These are phyloP conservation scores for Steinernema hermaphroditum DNA, from an alignment of 2,888 invertebrate species.

Conservation along the genomic window DNA sequence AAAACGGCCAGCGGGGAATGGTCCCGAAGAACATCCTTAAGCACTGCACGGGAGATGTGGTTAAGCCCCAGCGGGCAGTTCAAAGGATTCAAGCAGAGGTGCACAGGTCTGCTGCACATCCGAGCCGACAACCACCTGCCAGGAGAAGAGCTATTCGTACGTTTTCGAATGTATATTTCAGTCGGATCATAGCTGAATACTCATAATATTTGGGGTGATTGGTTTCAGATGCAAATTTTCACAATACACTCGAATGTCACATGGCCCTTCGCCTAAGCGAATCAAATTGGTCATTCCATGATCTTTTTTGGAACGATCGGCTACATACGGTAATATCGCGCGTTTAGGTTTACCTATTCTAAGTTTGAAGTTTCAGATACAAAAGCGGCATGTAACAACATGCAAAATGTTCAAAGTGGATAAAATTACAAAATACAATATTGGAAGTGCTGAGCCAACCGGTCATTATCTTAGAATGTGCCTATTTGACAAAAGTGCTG, in stretches of 20 bases:
- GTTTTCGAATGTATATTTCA: neutral
- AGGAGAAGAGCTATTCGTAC: neutral
- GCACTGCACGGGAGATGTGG: neutral
- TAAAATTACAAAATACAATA: neutral
- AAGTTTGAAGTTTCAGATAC: neutral
- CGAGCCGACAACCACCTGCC: neutral
- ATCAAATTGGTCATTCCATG: conserved; percentile 22
- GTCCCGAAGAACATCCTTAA: conserved; percentile 8
- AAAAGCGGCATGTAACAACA: conserved; percentile 5
- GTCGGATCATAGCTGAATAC: too few relatives aligned
- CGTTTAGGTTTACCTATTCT: neutral
- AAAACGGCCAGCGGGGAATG: conserved; percentile 11
- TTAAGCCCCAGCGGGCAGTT: neutral
- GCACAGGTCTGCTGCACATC: neutral
- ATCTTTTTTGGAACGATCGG: conserved; percentile 11
- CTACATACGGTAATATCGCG: neutral
- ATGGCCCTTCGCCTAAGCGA: conserved; percentile 14
- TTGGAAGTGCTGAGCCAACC: neutral
- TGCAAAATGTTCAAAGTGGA: conserved; percentile 13
- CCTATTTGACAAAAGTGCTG: conserved; percentile 4
- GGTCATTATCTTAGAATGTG: neutral
- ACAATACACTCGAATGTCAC: conserved; percentile 20
- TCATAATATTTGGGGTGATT: neutral
- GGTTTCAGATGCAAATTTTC: neutral
- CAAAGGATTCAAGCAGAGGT: neutral